These are phyloP conservation scores for Spodoptera frugiperda DNA, from an alignment of 1,140 invertebrate species.

Conservation along the genomic window DNA sequence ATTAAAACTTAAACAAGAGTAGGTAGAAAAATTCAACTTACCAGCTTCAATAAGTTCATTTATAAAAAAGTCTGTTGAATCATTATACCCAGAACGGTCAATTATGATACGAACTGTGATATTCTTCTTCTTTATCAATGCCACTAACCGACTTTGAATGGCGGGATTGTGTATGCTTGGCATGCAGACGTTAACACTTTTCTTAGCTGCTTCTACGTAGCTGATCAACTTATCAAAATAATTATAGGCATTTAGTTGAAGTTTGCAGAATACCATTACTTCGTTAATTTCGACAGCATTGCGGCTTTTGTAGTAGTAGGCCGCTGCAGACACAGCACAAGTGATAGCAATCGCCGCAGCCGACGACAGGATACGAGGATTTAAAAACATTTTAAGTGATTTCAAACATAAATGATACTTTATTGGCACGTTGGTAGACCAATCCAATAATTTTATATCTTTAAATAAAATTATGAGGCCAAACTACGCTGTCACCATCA, in stretches of 20 bases:
- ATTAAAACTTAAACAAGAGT: background rate
- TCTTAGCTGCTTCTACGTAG: slow-evolving; percentile 74
- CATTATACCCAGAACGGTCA: slow-evolving; percentile 74
- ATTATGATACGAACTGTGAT: slow-evolving; percentile 76
- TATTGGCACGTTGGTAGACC: slow-evolving; percentile 60
- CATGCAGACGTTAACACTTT: slow-evolving; percentile 78
- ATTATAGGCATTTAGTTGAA: slow-evolving; percentile 78
- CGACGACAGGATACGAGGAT: slow-evolving; percentile 71
- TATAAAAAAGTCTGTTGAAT: slow-evolving; percentile 75
- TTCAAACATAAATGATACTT: slow-evolving; percentile 71
- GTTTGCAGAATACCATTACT: slow-evolving; percentile 83
- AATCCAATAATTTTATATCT: slow-evolving; percentile 73
- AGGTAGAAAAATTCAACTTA: slow-evolving; percentile 53
- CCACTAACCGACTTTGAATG: slow-evolving; percentile 75
- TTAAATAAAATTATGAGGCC: slow-evolving; percentile 76
- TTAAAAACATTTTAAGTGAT: slow-evolving; percentile 81
- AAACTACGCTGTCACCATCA: slow-evolving; percentile 52
- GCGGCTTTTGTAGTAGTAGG: slow-evolving; percentile 77
- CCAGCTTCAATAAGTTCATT: slow-evolving; percentile 77
- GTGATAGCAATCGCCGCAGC: slow-evolving; percentile 73
- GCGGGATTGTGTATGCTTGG: slow-evolving; percentile 80
- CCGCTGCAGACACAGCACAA: slow-evolving; percentile 77
- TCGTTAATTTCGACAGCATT: slow-evolving; percentile 74
- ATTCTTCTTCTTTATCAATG: slow-evolving; percentile 71
- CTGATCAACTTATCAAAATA: slow-evolving; percentile 81